These are phyloP conservation scores for Sitodiplosis mosellana DNA, from an alignment of 1,140 invertebrate species.

Conservation along the genomic window DNA sequence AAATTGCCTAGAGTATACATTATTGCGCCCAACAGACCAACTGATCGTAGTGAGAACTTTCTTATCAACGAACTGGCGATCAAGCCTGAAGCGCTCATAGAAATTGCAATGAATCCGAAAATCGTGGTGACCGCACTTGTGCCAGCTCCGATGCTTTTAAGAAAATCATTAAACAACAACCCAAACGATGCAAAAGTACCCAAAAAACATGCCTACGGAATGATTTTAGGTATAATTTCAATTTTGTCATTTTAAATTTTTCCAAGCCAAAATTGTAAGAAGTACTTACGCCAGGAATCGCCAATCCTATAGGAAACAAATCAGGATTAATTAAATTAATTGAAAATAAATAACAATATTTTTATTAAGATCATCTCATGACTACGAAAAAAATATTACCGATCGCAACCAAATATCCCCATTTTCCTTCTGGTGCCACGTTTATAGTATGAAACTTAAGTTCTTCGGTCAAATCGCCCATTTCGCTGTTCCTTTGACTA, in stretches of 20 bases:
- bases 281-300: too few species aligned
- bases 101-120: slow-evolving; percentile 32
- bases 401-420: slow-evolving; percentile 40
- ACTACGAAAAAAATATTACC: slow-evolving; percentile 19
- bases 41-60: slow-evolving; percentile 28
- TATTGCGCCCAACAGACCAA: slow-evolving; percentile 33
- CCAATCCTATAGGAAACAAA: too few species aligned
- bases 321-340: too few species aligned
- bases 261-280: too few species aligned
- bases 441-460: neutral
- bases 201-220: slow-evolving; percentile 30
- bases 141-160: slow-evolving; percentile 34
- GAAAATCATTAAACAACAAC: slow-evolving; percentile 41
- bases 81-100: slow-evolving; percentile 24
- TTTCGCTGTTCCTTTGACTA: too few species aligned
- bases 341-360: too few species aligned
- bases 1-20: slow-evolving; percentile 31
- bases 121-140: slow-evolving; percentile 36
- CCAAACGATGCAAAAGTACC: slow-evolving; percentile 40
- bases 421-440: slow-evolving; percentile 37
- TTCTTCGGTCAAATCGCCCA: too few species aligned
- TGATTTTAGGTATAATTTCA: slow-evolving; percentile 1
- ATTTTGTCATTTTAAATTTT: too few species aligned
- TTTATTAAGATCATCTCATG: too few species aligned
- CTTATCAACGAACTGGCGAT: slow-evolving; percentile 33